A percentile compares a stretch with the other conserved stretches of the same genome.
Conservation (phyloP, 2,113 vertebrate species). For the Sturnira hondurensis region DNA sequence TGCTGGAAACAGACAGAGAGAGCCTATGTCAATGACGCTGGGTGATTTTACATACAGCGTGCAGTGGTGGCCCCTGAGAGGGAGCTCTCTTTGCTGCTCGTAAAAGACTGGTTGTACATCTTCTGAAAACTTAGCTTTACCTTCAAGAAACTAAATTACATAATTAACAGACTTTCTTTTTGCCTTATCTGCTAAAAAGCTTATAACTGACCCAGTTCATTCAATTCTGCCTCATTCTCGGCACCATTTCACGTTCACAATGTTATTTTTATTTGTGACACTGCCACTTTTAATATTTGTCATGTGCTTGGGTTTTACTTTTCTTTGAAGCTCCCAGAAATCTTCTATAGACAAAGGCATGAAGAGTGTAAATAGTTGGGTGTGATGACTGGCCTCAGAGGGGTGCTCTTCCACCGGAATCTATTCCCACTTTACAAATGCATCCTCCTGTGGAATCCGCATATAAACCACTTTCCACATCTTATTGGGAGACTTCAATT, state of each 20-base stretch:
- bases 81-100: background rate
- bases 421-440: background rate
- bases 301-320: background rate
- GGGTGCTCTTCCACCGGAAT: too few relatives aligned
- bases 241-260: background rate
- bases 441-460: rapidly evolving
- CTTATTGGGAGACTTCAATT: rapidly evolving
- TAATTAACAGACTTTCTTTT: background rate
- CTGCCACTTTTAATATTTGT: background rate
- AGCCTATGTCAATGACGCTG: background rate
- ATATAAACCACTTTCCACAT: background rate
- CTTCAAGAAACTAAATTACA: background rate
- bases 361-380: background rate
- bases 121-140: background rate
- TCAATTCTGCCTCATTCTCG: background rate
- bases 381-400: rapidly evolving
- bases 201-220: background rate
- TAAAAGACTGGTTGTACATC: background rate
- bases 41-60: background rate
- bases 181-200: background rate
- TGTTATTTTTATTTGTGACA: background rate
- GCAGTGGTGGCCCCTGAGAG: background rate
- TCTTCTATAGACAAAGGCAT: background rate
- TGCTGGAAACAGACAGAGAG: background rate
- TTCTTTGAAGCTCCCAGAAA: background rate